Evolutionary conservation across 1,140 invertebrate genomes (phyloP), one percentile per base, ranked within the genome.

Genomic region (Colletes gigas): DNA sequence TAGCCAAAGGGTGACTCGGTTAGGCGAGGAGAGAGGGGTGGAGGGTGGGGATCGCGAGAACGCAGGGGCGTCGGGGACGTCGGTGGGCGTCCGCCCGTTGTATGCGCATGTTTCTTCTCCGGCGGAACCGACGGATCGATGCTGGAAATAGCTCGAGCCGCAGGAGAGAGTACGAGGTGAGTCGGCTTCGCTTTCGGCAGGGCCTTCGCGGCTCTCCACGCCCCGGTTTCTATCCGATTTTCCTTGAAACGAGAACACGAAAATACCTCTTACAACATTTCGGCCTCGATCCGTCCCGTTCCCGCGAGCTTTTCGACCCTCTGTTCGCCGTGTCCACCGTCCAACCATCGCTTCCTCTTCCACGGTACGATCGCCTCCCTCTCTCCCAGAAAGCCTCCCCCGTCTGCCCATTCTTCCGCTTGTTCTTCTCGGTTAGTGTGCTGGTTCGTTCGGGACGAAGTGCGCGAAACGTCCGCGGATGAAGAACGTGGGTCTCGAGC

Each of bases 161-260:
- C 89, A 90, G 86, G 87, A 90, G 88, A 77, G 87, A 91, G 92
- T 91, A 90, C 90, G 91, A 92, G 90, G 90, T 91, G 90, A 92
- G 92, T 93, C 88, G 91, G 89, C 90, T 92, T 90, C 88, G 89
- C 88, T 92, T 91, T 89, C 89, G 88, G 89, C 89, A 90, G 91
- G 91, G 91, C 89, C 89, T 88, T 89, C 84, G 85, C 73, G 89
- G 83, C 87, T 90, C 89, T 88, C 63, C 55, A 83, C 82, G 70
- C 47, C n/a, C 57, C 14, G 5, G 21, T 62, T 57, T 79, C 76
- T 73, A 41, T 67, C 60, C 65, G 78, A 52, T 86, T 66, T 68
- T 76, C 67, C 67, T 60, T 68, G 81, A 66, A 57, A 50, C 15
- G 21, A 71, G 63, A 81, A 62, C 69, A 19, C 54, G 65, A 47